phyloP scores from a whole-genome alignment of 2,888 invertebrate genomes.

The Tigriopus californicus region DNA sequence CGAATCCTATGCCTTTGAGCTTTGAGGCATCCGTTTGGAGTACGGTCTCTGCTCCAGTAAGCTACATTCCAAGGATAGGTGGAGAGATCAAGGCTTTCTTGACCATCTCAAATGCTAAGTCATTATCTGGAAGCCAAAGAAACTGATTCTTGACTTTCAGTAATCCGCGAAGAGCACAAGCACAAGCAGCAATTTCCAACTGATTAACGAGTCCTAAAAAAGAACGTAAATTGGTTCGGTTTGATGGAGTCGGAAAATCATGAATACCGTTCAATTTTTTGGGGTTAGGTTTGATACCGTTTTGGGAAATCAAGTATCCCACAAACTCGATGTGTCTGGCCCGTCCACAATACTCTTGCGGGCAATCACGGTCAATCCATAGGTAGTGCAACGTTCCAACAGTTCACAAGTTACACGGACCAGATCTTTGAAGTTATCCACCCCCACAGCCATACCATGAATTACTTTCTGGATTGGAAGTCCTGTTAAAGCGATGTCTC shows the following conservation, averaged over 20 bases:
- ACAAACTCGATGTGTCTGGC: background rate
- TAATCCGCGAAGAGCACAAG: constrained; percentile 3
- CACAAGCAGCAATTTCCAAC: background rate
- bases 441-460: background rate
- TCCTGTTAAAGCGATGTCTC: background rate
- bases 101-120: constrained; percentile 2
- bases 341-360: no score
- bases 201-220: constrained; percentile 16
- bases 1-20: constrained; percentile 7
- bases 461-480: background rate
- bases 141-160: constrained; percentile 3
- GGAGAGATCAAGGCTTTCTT: constrained; percentile 2
- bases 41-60: background rate
- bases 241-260: constrained; percentile 11
- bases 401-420: background rate
- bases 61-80: constrained; percentile 5
- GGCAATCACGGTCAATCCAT: background rate
- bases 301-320: background rate
- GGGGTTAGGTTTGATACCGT: background rate
- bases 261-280: constrained; percentile 12
- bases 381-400: background rate
- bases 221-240: constrained; percentile 12
- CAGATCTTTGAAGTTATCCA: background rate
- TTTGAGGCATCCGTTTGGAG: constrained; percentile 10
- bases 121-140: constrained; percentile 3